Conservation (phyloP, 2,113 vertebrate species). For the Origma solitaria region DNA sequence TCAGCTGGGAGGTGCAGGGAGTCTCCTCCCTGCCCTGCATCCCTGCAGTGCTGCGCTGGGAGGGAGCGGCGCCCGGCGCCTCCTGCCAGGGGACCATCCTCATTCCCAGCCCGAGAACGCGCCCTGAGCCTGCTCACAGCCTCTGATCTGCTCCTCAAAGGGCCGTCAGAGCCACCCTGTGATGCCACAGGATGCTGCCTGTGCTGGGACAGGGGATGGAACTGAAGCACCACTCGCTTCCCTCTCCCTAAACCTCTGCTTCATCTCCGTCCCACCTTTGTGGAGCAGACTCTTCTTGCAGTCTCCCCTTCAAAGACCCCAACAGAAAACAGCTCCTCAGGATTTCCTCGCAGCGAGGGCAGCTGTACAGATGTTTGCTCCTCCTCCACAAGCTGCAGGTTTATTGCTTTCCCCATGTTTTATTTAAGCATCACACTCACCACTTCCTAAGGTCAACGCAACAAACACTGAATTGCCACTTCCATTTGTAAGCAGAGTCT, state of each 20-base stretch:
- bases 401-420: not conserved
- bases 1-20: constrained; percentile 49
- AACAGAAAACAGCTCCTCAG: not conserved
- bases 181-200: not conserved
- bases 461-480: not conserved
- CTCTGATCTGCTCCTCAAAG: too few relatives aligned
- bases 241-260: not conserved
- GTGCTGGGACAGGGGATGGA: not conserved
- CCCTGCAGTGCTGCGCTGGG: not conserved
- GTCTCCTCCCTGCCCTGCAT: constrained; percentile 33
- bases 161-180: too few relatives aligned
- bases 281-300: not conserved
- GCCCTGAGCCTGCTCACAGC: rapidly evolving
- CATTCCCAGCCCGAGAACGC: rapidly evolving
- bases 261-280: not conserved
- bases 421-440: not conserved
- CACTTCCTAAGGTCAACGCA: not conserved
- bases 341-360: not conserved
- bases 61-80: not conserved
- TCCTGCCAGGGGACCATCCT: not conserved
- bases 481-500: not conserved
- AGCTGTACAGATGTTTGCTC: not conserved
- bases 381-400: not conserved
- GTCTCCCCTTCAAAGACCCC: not conserved
- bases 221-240: not conserved